Evolutionary conservation across 1,140 invertebrate genomes (phyloP).

Genomic region (Pomacea maculata): DNA sequence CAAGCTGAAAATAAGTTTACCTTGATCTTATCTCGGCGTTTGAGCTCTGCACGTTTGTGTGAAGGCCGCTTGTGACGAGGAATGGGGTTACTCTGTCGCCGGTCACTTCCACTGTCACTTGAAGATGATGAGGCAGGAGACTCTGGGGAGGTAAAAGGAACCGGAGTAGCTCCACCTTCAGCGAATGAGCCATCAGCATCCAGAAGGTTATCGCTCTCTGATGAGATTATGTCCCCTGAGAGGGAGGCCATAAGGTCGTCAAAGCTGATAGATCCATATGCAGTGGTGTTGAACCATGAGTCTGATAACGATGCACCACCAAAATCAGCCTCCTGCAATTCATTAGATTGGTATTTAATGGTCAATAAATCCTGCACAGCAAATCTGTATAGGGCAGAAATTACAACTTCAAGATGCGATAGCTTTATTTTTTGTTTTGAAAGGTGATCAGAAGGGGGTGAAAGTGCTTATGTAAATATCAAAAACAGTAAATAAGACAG

Average conservation of each 20-base stretch:
- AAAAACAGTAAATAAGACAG: background rate
- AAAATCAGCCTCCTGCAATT: background rate
- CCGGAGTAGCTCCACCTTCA: background rate
- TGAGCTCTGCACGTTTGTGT: conserved; percentile 38
- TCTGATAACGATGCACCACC: background rate
- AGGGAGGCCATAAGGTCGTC: background rate
- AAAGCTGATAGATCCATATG: background rate
- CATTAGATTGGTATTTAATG: background rate
- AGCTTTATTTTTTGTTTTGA: background rate
- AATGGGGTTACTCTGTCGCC: conserved; percentile 4
- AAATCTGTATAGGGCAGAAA: background rate
- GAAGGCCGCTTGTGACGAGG: conserved; percentile 38
- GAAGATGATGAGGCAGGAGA: conserved; percentile 12
- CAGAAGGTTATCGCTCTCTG: background rate
- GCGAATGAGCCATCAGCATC: background rate
- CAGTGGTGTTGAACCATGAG: background rate
- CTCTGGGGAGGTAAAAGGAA: background rate
- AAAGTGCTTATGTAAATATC: too few species aligned
- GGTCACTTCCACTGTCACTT: conserved; percentile 9
- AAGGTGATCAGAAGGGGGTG: background rate
- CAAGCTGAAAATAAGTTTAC: conserved; percentile 14
- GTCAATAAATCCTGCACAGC: background rate
- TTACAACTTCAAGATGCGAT: background rate
- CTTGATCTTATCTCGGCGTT: conserved; percentile 40
- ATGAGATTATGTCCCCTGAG: background rate